These are phyloP conservation scores for Aradophagus sp. DNA, from an alignment of 1,140 invertebrate species.

Conservation along the genomic window DNA sequence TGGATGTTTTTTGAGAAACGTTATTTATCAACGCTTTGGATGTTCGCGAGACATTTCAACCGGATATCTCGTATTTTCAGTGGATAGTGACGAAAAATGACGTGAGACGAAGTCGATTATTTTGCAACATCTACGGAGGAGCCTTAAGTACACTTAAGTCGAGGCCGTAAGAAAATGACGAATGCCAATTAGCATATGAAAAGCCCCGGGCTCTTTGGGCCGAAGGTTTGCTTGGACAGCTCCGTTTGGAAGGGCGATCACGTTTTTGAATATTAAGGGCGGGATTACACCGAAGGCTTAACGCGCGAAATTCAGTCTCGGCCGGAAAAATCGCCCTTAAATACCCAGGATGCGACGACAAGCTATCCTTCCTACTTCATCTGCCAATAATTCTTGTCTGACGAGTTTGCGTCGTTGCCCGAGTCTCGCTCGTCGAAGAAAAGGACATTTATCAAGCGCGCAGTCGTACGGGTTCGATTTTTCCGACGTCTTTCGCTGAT, in stretches of 20 bases:
- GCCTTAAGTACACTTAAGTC: slow-evolving; percentile 73
- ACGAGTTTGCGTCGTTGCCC: too few relatives aligned
- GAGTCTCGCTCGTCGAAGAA: too few relatives aligned
- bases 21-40: too few relatives aligned
- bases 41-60: too few relatives aligned
- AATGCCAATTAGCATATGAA: slow-evolving; percentile 77
- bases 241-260: slow-evolving; percentile 74
- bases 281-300: slow-evolving; percentile 75
- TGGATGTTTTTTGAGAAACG: too few relatives aligned
- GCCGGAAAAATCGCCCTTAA: slow-evolving; percentile 71
- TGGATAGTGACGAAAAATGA: slow-evolving; percentile 32
- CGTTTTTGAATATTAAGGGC: slow-evolving; percentile 77
- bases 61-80: slow-evolving; percentile 12
- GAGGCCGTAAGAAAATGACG: slow-evolving; percentile 74
- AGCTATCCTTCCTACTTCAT: slow-evolving; percentile 44
- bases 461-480: too few relatives aligned
- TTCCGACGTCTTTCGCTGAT: too few relatives aligned
- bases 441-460: too few relatives aligned
- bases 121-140: slow-evolving; percentile 54
- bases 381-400: slow-evolving; percentile 21
- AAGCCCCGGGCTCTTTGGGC: slow-evolving; percentile 65
- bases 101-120: slow-evolving; percentile 48
- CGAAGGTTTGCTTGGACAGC: slow-evolving; percentile 58
- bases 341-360: slow-evolving; percentile 46
- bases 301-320: slow-evolving; percentile 72